Evolutionary conservation across 1,140 invertebrate species (phyloP).

Genomic region (Philopotamus ludificatus): DNA sequence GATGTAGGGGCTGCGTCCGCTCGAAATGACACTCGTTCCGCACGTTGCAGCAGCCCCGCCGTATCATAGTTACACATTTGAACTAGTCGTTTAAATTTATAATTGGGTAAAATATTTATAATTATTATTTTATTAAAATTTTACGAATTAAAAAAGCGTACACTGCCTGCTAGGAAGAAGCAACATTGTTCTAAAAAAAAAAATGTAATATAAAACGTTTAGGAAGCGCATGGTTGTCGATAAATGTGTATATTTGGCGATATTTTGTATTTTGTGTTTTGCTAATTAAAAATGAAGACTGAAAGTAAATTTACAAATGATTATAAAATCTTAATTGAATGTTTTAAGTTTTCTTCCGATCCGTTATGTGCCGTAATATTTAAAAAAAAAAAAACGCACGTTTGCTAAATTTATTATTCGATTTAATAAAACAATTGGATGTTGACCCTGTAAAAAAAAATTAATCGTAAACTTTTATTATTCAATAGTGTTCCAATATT

Average conservation of each 20-base stretch:
- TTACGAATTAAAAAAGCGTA: conserved; percentile 37
- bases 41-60: conserved; percentile 3
- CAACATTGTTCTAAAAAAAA: conserved; percentile 37
- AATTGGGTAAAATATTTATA: conserved; percentile 36
- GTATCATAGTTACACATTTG: conserved; percentile 36
- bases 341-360: conserved; percentile 37
- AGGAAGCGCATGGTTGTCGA: conserved; percentile 34
- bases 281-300: conserved; percentile 43
- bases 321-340: conserved; percentile 39
- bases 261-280: conserved; percentile 41
- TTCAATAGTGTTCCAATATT: conserved; percentile 41
- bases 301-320: conserved; percentile 42
- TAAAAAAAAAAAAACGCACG: conserved; percentile 35
- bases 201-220: conserved; percentile 38
- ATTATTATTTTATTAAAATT: conserved; percentile 36
- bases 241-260: conserved; percentile 40
- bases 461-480: conserved; percentile 40
- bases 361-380: conserved; percentile 40
- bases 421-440: conserved; percentile 35
- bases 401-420: conserved; percentile 40
- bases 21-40: background rate
- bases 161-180: conserved; percentile 37
- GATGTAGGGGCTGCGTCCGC: conserved; percentile 4
- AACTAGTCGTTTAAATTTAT: conserved; percentile 39
- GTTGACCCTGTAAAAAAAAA: conserved; percentile 39